phyloP scores from a whole-genome alignment of 2,888 invertebrate genomes.

The Sesia apiformis region DNA sequence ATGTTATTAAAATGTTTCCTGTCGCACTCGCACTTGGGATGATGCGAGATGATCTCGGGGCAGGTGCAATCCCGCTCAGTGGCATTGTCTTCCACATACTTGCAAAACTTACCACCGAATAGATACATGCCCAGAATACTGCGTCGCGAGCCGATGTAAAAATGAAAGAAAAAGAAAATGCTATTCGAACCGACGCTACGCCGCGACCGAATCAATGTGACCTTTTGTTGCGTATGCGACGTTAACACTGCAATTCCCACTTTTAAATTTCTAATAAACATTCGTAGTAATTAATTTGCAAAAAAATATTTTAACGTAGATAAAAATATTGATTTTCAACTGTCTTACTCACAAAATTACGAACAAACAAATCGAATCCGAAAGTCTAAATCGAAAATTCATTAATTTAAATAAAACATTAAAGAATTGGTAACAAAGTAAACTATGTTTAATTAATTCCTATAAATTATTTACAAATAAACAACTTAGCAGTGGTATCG shows the following conservation, averaged over 20 bases:
- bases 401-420: too few relatives aligned
- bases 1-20: conserved; percentile 99
- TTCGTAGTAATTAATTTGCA: too few relatives aligned
- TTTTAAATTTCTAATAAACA: too few relatives aligned
- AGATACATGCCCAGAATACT: conserved; percentile 99
- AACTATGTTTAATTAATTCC: too few relatives aligned
- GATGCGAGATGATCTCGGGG: conserved; percentile 91
- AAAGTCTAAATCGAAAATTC: too few relatives aligned
- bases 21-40: conserved; percentile 95
- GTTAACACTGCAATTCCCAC: conserved; percentile 47
- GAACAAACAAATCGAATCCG: too few relatives aligned
- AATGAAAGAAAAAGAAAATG: conserved; percentile 72
- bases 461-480: not conserved
- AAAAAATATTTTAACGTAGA: too few relatives aligned
- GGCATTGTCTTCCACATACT: conserved; percentile 91
- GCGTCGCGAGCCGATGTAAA: conserved; percentile 72
- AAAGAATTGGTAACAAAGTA: too few relatives aligned
- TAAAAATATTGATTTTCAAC: too few relatives aligned
- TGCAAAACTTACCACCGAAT: conserved; percentile 99
- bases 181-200: conserved; percentile 71
- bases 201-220: conserved; percentile 45
- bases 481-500: conserved; percentile 59
- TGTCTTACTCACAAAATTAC: too few relatives aligned
- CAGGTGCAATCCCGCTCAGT: conserved; percentile 93
- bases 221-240: conserved; percentile 43